Evolutionary conservation across 1,140 invertebrate species (phyloP).

Genomic region (Neodiprion lecontei): DNA sequence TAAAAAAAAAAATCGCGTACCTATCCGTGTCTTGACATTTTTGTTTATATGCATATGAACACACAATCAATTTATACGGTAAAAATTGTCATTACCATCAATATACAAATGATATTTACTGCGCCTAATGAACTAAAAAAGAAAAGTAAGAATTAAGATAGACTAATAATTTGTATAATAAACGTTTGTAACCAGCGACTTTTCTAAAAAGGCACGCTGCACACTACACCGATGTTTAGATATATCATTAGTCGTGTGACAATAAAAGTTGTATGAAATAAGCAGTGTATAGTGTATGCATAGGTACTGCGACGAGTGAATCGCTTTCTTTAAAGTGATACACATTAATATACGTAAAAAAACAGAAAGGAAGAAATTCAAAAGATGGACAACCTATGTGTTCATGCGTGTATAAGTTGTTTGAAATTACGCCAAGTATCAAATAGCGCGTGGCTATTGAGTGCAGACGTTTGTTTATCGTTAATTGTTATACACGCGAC

Average conservation of each 20-base stretch:
- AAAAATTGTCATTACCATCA: not conserved
- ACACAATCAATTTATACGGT: not conserved
- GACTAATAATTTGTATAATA: conserved; percentile 36
- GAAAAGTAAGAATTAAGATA: not conserved
- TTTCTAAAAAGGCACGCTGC: conserved; percentile 29
- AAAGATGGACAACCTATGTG: not conserved
- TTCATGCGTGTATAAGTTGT: not conserved
- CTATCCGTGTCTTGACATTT: not conserved
- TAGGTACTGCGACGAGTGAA: too few species aligned
- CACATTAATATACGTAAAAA: not conserved
- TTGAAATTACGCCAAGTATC: too few species aligned
- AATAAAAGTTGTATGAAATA: conserved; percentile 42
- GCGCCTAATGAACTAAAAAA: not conserved
- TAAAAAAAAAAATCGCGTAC: conserved; percentile 4
- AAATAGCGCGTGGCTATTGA: too few species aligned
- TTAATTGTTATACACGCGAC: too few species aligned
- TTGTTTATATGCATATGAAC: not conserved
- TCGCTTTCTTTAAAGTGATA: too few species aligned
- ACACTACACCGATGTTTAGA: conserved; percentile 33
- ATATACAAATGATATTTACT: conserved; percentile 12
- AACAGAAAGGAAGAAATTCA: not conserved
- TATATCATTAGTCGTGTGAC: conserved; percentile 44
- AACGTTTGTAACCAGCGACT: conserved; percentile 42
- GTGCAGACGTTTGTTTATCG: too few species aligned
- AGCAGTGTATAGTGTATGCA: not conserved